Evolutionary conservation across 2,888 invertebrate species (phyloP), one percentile per base, ranked within the genome.

Genomic region (Eupsilia transversa): DNA sequence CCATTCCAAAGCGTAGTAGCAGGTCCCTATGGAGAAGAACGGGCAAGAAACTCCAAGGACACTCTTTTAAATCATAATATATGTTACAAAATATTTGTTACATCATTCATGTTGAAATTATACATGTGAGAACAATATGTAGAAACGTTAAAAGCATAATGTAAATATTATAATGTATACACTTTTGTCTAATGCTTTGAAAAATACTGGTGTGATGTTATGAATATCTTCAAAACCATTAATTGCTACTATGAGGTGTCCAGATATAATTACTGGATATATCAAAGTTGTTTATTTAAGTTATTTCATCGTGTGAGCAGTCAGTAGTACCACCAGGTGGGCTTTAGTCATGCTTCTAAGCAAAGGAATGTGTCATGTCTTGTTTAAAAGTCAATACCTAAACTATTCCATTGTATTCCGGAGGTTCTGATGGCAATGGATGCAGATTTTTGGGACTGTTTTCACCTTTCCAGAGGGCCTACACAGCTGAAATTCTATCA

Each of bases 311-410:
- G 61, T 66, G 66, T 56, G 20, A 35, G 75, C 49, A 60, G 63
- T 59, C 49, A 60, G 63, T 59, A 43, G 33, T 60, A 27, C 27
- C 9, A 9, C 65, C 70, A 82, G 79, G 77, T 77, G 82, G 70
- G 70, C 65, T 70, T 66, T 82, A 80, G 79, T 80, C 79, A 80
- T 66, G 9, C 35, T 77, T 70, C 61, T 38, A 17, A 61, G 49
- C 33, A 70, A 12, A 30, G 41, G 41, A 61, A 71, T 80, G 61
- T 82, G 69, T 70, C 60, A 77, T 69, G 27, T 43, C 12, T 54
- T 64, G 52, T 52, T 54, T 2, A 33, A 46, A 5, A 20, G 0
- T 12, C 33, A 10, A 65, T 20, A 65, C 17, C 20, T 65, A 52
- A 65, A 52, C 52, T n/a, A n/a, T 65, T 52, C 10, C 33, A 52